Conservation (phyloP, 2,797 vertebrate genomes). For the Sarcoramphus papa region DNA sequence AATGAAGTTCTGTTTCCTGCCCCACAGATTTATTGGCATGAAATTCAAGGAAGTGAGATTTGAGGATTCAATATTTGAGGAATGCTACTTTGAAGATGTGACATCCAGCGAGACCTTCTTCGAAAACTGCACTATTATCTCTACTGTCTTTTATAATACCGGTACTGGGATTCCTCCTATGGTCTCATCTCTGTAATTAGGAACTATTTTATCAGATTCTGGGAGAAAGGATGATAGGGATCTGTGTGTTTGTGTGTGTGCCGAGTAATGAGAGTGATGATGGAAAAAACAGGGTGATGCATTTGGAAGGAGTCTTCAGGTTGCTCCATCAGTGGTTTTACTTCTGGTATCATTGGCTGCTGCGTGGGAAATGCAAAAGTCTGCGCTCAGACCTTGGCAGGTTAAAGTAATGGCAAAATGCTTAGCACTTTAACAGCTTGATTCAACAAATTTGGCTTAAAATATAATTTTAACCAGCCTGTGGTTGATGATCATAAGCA, state of each 20-base stretch:
- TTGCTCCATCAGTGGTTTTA: not conserved
- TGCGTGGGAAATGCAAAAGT: not conserved
- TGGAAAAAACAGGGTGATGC: not conserved
- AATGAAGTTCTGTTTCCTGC: not conserved
- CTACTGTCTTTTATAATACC: constrained; percentile 90
- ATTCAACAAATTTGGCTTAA: not conserved
- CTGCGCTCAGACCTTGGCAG: not conserved
- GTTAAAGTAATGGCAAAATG: not conserved
- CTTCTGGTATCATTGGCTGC: not conserved
- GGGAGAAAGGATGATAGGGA: not conserved
- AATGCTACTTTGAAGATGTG: constrained; percentile 94
- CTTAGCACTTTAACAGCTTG: not conserved
- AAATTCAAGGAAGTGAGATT: constrained; percentile 94
- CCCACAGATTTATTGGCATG: constrained; percentile 88
- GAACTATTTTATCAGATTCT: not conserved
- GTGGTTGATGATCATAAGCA: not conserved
- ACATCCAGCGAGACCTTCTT: constrained; percentile 92
- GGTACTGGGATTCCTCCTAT: constrained; percentile 69
- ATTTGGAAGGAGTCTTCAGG: not conserved
- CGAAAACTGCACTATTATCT: constrained; percentile 92
- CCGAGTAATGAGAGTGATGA: not conserved
- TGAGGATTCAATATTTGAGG: constrained; percentile 88
- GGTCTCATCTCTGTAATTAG: not conserved
- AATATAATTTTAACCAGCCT: not conserved
- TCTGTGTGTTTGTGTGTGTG: not conserved